Evolutionary conservation across 2,888 invertebrate genomes (phyloP).

Genomic region (Pharmacophagus antenor): DNA sequence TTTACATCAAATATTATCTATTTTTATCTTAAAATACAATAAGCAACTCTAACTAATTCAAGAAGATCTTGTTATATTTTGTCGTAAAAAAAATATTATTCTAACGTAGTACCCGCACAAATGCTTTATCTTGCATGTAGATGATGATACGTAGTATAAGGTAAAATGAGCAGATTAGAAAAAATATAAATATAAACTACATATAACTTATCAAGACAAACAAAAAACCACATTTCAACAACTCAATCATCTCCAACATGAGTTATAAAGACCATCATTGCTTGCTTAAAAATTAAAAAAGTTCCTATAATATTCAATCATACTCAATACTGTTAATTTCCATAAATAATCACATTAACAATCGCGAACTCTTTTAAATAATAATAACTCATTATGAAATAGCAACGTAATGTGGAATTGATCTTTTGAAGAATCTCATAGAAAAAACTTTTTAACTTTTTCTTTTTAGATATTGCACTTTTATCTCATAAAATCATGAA

Average conservation of each 20-base stretch:
- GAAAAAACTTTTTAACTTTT: slow-evolving; percentile 30
- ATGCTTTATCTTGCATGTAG: slow-evolving; percentile 8
- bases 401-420: slow-evolving; percentile 40
- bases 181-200: not conserved
- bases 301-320: slow-evolving; percentile 19
- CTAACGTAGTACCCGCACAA: slow-evolving; percentile 16
- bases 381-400: not conserved
- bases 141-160: not conserved
- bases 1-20: no score
- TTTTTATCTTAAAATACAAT: no score
- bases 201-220: not conserved
- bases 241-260: not conserved
- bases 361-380: slow-evolving; percentile 1
- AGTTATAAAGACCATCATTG: slow-evolving; percentile 8
- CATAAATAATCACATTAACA: not conserved
- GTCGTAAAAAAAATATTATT: not conserved
- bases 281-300: slow-evolving; percentile 10
- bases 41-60: not conserved
- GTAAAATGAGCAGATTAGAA: no score
- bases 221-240: not conserved
- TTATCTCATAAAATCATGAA: not conserved
- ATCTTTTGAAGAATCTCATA: slow-evolving; percentile 44
- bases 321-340: slow-evolving; percentile 1
- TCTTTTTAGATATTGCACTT: not conserved
- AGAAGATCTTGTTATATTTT: not conserved